Base-by-base conservation (phyloP, 2,113 vertebrate species). In the Triplophysa siluroides region DNA sequence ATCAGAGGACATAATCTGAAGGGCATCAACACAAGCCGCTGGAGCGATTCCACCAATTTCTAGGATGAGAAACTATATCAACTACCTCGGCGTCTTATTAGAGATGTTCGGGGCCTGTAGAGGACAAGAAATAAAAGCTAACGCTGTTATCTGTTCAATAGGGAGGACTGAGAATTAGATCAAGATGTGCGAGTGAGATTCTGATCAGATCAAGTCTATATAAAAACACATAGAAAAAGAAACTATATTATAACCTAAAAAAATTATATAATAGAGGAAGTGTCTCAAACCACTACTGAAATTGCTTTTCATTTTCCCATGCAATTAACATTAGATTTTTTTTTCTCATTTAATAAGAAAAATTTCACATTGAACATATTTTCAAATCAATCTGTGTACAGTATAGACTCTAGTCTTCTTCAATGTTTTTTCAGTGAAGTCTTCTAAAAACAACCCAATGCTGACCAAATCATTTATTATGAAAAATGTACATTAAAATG, bases 1-100 rank as follows among this genome's bases (percentile, higher is more conserved):
- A 68, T 78, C 68, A 19, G 60, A 81, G 50, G 52, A 78, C 41
- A 66, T 58, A 63, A 75, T 78, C 58, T 80, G 50, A 75, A 79
- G 68, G 29, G 23, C 56, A 68, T 65, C 29, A 73, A 19, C 33
- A 58, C 21, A 62, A 33, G 62, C 8, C 61, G 41, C 65, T 29
- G 11, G n/a, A 16, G 65, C 52, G 33, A 13, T 69, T 73, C 78
- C 67, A 75, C 47, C 74, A 65, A 23, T 77, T 77, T 77, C 54
- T 70, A 38, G 70, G 38, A 79, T 11, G 10, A 71, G 24, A 52
- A 79, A 79, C 38, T 23, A 45, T 26, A 45, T 45, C 58, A 61
- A 79, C 14, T 23, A 58, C 23, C 16, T 24, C 8, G 18, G 26
- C 76, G 54, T 76, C 56, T 62, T 26, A 69, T 76, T 64, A 62